phyloP scores from a whole-genome alignment of 2,113 vertebrate species.

The Poicephalus gulielmi region DNA sequence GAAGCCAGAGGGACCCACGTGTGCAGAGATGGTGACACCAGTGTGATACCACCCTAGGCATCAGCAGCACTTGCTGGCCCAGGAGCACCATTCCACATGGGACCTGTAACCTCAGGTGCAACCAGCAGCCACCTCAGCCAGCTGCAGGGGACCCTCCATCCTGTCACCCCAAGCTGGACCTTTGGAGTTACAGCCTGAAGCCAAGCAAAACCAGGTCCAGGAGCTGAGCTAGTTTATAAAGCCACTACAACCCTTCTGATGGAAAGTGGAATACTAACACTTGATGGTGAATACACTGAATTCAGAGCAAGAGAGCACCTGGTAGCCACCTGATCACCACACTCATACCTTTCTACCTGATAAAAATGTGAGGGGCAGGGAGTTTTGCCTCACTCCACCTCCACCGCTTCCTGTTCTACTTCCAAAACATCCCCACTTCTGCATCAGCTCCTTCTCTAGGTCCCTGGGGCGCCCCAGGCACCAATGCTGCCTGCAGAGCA shows the following conservation, averaged over 20 bases:
- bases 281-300: neutral
- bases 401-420: neutral
- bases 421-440: neutral
- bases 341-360: neutral
- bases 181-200: neutral
- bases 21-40: neutral
- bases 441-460: neutral
- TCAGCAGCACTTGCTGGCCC: neutral
- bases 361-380: neutral
- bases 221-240: neutral
- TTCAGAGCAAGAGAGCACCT: neutral
- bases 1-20: neutral
- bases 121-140: neutral
- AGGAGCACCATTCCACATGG: fast-evolving
- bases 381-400: neutral
- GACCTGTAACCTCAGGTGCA: neutral
- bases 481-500: neutral
- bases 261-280: neutral
- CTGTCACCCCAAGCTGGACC: neutral
- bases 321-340: neutral
- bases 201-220: neutral
- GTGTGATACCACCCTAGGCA: neutral
- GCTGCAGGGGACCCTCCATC: no score
- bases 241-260: neutral
- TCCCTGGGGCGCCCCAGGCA: neutral